A percentile compares a stretch with the other conserved stretches of the same genome.
phyloP scores from a whole-genome alignment of 2,113 vertebrate species.

The Natator depressus region DNA sequence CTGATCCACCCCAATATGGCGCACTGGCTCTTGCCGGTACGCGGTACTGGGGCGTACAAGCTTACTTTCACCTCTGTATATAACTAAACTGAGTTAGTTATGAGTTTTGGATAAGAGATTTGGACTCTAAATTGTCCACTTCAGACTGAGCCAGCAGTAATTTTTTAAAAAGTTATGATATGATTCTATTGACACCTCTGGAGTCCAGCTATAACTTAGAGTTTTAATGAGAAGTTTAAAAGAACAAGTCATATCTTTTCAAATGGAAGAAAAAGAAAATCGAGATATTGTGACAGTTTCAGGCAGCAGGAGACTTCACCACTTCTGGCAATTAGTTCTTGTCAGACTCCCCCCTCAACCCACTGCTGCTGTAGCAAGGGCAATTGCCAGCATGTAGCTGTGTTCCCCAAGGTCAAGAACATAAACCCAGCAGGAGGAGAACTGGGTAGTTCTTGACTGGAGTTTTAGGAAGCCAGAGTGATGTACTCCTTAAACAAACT shows the following conservation, averaged over 20 bases:
- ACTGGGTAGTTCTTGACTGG: constrained; percentile 23
- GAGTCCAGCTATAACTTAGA: background rate
- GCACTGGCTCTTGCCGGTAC: too few species aligned
- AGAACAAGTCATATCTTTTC: background rate
- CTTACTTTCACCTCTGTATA: background rate
- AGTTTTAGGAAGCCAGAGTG: constrained; percentile 6
- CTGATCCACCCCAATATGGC: too few species aligned
- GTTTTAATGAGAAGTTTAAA: background rate
- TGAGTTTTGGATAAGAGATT: background rate
- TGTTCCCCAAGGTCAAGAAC: background rate
- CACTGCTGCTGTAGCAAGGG: constrained; percentile 28
- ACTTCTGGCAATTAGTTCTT: constrained; percentile 36
- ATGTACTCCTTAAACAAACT: constrained; percentile 35
- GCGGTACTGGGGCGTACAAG: too few species aligned
- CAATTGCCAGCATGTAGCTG: constrained; percentile 35
- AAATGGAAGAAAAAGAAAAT: background rate
- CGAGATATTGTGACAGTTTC: constrained; percentile 5
- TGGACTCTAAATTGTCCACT: background rate
- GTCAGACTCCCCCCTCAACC: constrained; percentile 17
- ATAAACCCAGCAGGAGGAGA: constrained; percentile 47
- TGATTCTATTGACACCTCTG: background rate
- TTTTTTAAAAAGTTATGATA: constrained; percentile 4
- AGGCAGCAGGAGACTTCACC: constrained; percentile 32
- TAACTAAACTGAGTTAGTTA: background rate
- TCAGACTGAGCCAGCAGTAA: background rate